phyloP scores from a whole-genome alignment of 1,140 invertebrate genomes.

The Drosophila tani region DNA sequence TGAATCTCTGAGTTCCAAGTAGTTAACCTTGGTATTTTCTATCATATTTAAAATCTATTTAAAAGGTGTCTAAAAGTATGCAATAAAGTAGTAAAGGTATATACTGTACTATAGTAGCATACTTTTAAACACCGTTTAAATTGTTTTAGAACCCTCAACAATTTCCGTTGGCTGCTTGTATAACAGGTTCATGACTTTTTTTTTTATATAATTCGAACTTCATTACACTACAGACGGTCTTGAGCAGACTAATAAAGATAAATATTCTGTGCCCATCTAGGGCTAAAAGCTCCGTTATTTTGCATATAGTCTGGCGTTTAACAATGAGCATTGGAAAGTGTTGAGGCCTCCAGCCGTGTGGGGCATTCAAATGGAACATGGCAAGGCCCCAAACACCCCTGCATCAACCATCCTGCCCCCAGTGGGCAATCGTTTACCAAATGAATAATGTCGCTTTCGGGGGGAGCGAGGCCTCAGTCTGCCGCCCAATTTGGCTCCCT shows the following conservation, averaged over 20 bases:
- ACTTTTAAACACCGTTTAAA: background rate
- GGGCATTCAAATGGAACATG: slow-evolving; percentile 34
- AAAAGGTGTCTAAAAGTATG: background rate
- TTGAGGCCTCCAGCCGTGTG: slow-evolving; percentile 12
- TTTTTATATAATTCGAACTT: background rate
- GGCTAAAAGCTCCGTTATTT: slow-evolving; percentile 20
- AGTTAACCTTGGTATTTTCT: background rate
- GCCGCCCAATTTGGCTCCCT: slow-evolving; percentile 41
- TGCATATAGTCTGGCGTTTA: slow-evolving; percentile 6
- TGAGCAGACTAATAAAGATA: slow-evolving; percentile 7
- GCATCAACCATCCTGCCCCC: background rate
- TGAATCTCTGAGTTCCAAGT: background rate
- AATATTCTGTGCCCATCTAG: background rate
- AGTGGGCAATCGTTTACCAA: slow-evolving; percentile 48
- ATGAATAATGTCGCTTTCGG: slow-evolving; percentile 51
- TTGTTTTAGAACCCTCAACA: too few relatives aligned
- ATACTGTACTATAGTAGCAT: too few relatives aligned
- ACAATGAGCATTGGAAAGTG: slow-evolving; percentile 26
- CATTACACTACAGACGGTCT: background rate
- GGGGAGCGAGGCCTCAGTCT: background rate
- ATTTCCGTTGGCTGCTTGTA: background rate
- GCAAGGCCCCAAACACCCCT: background rate
- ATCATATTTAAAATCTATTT: background rate
- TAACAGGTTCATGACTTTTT: background rate
- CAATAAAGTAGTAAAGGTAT: background rate